These are phyloP conservation scores for Chrysina gloriosa DNA, from an alignment of 2,888 invertebrate genomes.

Conservation along the genomic window DNA sequence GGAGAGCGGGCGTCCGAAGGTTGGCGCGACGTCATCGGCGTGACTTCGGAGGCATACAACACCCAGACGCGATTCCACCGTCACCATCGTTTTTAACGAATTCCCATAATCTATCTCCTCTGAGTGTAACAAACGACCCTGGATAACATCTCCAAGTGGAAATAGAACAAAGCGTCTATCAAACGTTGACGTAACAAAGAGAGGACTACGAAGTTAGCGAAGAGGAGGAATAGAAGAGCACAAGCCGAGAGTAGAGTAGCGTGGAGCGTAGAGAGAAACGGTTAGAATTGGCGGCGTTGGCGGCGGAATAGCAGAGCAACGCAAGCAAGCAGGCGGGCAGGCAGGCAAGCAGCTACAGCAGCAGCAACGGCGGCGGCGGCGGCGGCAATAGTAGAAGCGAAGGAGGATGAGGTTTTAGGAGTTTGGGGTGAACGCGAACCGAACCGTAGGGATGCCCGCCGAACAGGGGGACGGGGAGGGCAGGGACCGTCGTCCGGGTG, in stretches of 20 bases:
- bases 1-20: conserved; percentile 33
- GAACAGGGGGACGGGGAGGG: conserved; percentile 29
- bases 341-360: conserved; percentile 31
- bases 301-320: conserved; percentile 34
- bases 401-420: conserved; percentile 40
- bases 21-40: conserved; percentile 33
- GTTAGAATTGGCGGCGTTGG: conserved; percentile 36
- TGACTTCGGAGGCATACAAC: conserved; percentile 34
- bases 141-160: conserved; percentile 44
- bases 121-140: conserved; percentile 42
- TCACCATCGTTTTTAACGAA: conserved; percentile 41
- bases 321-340: conserved; percentile 21
- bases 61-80: conserved; percentile 31
- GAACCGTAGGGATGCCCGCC: conserved; percentile 39
- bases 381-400: conserved; percentile 38
- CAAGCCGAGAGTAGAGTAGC: conserved; percentile 20
- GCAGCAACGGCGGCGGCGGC: conserved; percentile 33
- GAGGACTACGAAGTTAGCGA: conserved; percentile 40
- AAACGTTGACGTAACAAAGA: conserved; percentile 46
- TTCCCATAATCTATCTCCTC: conserved; percentile 42
- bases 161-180: conserved; percentile 45
- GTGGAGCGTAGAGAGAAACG: conserved; percentile 34
- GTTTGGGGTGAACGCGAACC: conserved; percentile 42
- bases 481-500: conserved; percentile 42
- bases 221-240: conserved; percentile 36